These are phyloP conservation scores for Agrotis ipsilon DNA, from an alignment of 2,888 invertebrate species.

Conservation along the genomic window DNA sequence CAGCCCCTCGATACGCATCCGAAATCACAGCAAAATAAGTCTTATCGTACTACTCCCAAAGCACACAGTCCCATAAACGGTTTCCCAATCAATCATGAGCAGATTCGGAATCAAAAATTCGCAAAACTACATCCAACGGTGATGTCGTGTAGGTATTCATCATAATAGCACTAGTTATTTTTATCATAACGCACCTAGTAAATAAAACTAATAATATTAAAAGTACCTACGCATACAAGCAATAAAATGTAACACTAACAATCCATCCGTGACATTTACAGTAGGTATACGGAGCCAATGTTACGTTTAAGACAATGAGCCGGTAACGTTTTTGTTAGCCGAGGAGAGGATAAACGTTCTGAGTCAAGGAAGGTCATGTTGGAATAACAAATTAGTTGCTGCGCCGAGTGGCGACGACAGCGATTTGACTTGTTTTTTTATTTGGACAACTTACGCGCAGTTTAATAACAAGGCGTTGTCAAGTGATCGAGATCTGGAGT, in stretches of 20 bases:
- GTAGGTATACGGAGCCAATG: conserved; percentile 42
- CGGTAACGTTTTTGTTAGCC: conserved; percentile 65
- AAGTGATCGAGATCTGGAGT: conserved; percentile 61
- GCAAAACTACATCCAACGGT: conserved; percentile 62
- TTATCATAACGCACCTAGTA: not conserved
- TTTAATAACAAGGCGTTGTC: conserved; percentile 67
- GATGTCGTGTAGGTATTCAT: conserved; percentile 40
- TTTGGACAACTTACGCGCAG: conserved; percentile 66
- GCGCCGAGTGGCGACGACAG: conserved; percentile 61
- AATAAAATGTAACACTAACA: conserved; percentile 46
- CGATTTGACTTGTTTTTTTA: conserved; percentile 70
- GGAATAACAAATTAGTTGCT: conserved; percentile 79
- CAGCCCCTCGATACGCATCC: conserved; percentile 74
- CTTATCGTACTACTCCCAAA: conserved; percentile 62
- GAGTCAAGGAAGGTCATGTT: conserved; percentile 84
- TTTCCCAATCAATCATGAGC: conserved; percentile 57
- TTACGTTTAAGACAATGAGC: conserved; percentile 66
- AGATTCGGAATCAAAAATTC: conserved; percentile 64
- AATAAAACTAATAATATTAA: conserved; percentile 27
- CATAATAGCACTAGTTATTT: conserved; percentile 15
- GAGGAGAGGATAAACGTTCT: conserved; percentile 74
- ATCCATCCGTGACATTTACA: conserved; percentile 48
- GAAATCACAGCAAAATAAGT: conserved; percentile 67
- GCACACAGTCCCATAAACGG: conserved; percentile 58
- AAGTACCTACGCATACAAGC: conserved; percentile 14